Percentiles rank a stretch among this genome's conserved stretches.
Evolutionary conservation across 2,113 vertebrate genomes (phyloP).

Genomic region (Rhizomys pruinosus): DNA sequence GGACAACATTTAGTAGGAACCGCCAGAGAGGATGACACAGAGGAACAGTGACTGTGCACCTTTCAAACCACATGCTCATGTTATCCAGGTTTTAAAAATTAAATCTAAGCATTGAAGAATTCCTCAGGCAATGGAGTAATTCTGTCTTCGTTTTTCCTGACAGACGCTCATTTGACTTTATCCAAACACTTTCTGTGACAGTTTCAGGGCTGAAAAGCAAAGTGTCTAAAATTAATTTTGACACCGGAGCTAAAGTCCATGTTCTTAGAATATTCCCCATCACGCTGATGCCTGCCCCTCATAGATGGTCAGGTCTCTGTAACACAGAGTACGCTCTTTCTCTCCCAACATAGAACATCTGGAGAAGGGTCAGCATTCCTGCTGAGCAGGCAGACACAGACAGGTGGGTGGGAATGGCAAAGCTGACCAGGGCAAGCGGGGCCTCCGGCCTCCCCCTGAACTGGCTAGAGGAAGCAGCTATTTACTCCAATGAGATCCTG

Average conservation of each 20-base stretch:
- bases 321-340: neutral
- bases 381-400: neutral
- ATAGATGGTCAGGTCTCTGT: neutral
- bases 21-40: neutral
- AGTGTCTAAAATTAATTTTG: constrained; percentile 5
- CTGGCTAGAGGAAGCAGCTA: neutral
- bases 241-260: neutral
- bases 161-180: neutral
- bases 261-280: neutral
- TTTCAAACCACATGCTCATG: constrained; percentile 23
- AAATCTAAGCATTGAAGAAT: constrained; percentile 27
- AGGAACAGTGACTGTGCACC: neutral
- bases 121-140: constrained; percentile 8
- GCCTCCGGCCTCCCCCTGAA: neutral
- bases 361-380: too few relatives aligned
- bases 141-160: neutral
- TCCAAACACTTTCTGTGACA: constrained; percentile 12
- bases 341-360: neutral
- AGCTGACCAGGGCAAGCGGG: neutral
- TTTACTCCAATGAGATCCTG: neutral
- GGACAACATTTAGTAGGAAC: neutral
- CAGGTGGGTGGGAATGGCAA: neutral
- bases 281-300: accelerated
- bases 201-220: constrained; percentile 21
- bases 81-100: neutral